Base-by-base conservation (phyloP, 2,888 invertebrate genomes). In the Lysandra coridon region DNA sequence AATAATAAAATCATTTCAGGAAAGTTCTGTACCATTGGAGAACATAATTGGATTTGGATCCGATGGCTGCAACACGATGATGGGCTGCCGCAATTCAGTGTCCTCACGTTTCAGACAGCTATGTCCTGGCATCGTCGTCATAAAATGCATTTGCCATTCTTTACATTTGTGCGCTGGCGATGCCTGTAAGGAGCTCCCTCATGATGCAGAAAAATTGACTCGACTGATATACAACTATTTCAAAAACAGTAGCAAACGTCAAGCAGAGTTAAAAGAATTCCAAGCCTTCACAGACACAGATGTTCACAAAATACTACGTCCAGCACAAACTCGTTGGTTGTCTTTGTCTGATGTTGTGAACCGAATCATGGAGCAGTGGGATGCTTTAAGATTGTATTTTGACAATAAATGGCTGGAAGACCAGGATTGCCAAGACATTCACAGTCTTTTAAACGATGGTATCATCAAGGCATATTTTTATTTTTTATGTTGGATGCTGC, bases 281-380 rank as follows among this genome's bases (percentile, higher is more conserved):
- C 57, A 57, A 57, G 57, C 57, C 57, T 57, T 57, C 57, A 57
- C 74, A 76, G 33, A 76, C 40, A 37, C 62, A 44, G 44, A 44
- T 44, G 44, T 81, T 23, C 84, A 84, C 37, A 83, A 82, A 81
- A 80, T 84, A 37, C 69, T 85, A 23, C 60, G 75, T 2, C 83
- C 82, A 40, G 79, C 81, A 17, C 83, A 83, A 79, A 83, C 83
- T 7, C 60, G 83, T 76, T 83, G 83, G 83, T 77, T 87, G 12
- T 86, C 86, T 12, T 78, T 86, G 60, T 17, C 60, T 12, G 77
- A 82, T 76, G 85, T 85, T 5, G 83, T 86, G 17, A 37, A 81
- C 5, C 80, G 86, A 79, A 83, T 87, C 12, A 40, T 86, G 10
- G 84, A 86, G 79, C 85, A 87, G 80, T 86, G 86, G 85, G 81